These are phyloP conservation scores for Calephelis perditalis DNA, from an alignment of 2,888 invertebrate species.

Conservation along the genomic window DNA sequence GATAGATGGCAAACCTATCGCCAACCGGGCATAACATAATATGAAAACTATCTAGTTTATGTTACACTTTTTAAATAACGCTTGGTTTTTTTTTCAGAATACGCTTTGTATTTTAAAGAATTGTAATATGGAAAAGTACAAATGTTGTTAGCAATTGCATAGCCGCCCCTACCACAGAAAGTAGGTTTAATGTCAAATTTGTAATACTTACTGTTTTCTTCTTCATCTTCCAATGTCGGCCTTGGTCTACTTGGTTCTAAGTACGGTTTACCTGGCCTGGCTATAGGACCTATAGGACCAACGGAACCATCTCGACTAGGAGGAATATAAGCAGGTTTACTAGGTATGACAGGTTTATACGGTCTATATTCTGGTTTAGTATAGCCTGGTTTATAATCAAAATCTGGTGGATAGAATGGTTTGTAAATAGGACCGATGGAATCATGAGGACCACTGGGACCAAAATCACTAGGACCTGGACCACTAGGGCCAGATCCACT, in stretches of 20 bases:
- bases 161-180: too few relatives aligned
- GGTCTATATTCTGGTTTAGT: conserved; percentile 26
- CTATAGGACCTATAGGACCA: conserved; percentile 12
- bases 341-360: conserved; percentile 11
- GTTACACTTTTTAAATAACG: too few relatives aligned
- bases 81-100: too few relatives aligned
- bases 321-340: conserved; percentile 16
- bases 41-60: too few relatives aligned
- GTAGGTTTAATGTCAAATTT: too few relatives aligned
- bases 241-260: conserved; percentile 22
- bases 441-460: conserved; percentile 16
- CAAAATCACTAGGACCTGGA: conserved; percentile 19
- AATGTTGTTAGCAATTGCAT: too few relatives aligned
- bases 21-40: too few relatives aligned
- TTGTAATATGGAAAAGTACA: too few relatives aligned
- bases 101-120: too few relatives aligned
- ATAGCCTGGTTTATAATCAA: conserved; percentile 24
- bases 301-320: conserved; percentile 17
- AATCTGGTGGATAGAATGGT: conserved; percentile 16
- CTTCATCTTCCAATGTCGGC: conserved; percentile 34
- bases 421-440: conserved; percentile 15
- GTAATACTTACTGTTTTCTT: conserved; percentile 22
- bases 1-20: too few relatives aligned
- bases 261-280: conserved; percentile 15
- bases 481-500: conserved; percentile 22